A percentile compares a stretch with the other conserved stretches of the same genome.
Conservation (phyloP, 2,888 invertebrate species). For the Pheosia tremula region DNA sequence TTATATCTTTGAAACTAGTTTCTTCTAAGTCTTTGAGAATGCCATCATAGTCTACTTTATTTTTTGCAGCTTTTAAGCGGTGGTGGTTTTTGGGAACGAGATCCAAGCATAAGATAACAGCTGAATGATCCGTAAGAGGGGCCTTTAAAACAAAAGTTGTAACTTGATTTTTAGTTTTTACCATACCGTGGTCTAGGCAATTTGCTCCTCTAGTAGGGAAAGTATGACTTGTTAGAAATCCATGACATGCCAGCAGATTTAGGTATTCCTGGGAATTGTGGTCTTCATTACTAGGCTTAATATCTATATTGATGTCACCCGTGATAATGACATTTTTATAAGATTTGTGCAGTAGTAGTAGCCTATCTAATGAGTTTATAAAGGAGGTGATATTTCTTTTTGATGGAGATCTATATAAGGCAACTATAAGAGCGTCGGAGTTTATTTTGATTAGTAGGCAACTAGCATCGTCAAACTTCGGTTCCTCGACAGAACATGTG, state of each 20-base stretch:
- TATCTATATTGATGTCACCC: conserved; percentile 4
- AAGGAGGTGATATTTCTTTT: not conserved
- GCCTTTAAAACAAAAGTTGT: not conserved
- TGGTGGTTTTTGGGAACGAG: too few relatives aligned
- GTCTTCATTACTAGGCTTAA: not conserved
- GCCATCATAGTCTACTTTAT: not conserved
- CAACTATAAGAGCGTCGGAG: not conserved
- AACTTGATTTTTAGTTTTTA: not conserved
- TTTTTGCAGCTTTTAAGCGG: too few relatives aligned
- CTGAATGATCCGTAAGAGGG: not conserved
- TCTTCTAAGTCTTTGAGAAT: not conserved
- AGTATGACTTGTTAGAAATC: not conserved
- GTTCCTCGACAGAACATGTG: not conserved
- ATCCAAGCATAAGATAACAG: not conserved
- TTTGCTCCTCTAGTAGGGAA: not conserved
- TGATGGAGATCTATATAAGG: conserved; percentile 3
- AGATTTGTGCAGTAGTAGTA: not conserved
- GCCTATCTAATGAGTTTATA: not conserved
- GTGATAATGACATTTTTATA: not conserved
- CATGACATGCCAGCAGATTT: conserved; percentile 4
- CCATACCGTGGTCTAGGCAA: conserved; percentile 2
- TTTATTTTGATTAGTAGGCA: not conserved
- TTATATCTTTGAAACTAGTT: not conserved
- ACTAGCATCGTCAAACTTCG: not conserved
- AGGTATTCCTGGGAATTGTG: not conserved